A percentile compares a stretch with the other conserved stretches of the same genome.
phyloP scores from a whole-genome alignment of 2,888 invertebrate species.

The Nemapogon koenigi region DNA sequence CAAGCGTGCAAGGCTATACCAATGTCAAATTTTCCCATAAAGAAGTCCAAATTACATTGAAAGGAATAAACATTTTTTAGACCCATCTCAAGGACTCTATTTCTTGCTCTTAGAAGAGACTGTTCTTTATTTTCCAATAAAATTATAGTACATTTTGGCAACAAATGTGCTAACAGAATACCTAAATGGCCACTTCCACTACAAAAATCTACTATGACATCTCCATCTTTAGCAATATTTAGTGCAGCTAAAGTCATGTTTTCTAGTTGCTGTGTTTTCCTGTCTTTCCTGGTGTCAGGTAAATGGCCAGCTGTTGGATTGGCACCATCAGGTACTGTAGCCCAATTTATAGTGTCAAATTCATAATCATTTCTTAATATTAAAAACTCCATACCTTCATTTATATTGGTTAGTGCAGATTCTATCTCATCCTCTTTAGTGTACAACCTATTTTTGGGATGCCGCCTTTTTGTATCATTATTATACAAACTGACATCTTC shows the following conservation, averaged over 20 bases:
- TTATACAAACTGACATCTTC: conserved; percentile 76
- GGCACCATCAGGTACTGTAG: conserved; percentile 72
- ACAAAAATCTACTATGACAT: conserved; percentile 91
- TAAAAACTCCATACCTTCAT: conserved; percentile 46
- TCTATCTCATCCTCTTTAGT: conserved; percentile 81
- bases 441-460: conserved; percentile 73
- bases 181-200: conserved; percentile 94
- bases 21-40: conserved; percentile 80
- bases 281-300: conserved; percentile 72
- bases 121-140: conserved; percentile 92
- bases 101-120: conserved; percentile 77
- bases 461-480: conserved; percentile 78
- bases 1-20: conserved; percentile 93
- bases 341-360: conserved; percentile 67
- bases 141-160: conserved; percentile 80
- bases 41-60: conserved; percentile 92
- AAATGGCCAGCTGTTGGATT: conserved; percentile 81
- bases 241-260: conserved; percentile 80
- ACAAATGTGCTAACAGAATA: conserved; percentile 78
- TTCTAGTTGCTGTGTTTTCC: conserved; percentile 88
- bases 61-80: conserved; percentile 79
- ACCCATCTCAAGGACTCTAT: conserved; percentile 69
- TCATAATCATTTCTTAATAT: conserved; percentile 30
- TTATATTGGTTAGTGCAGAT: conserved; percentile 52
- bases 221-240: conserved; percentile 70